phyloP scores from a whole-genome alignment of 2,888 invertebrate species.

The Cantharis rufa region DNA sequence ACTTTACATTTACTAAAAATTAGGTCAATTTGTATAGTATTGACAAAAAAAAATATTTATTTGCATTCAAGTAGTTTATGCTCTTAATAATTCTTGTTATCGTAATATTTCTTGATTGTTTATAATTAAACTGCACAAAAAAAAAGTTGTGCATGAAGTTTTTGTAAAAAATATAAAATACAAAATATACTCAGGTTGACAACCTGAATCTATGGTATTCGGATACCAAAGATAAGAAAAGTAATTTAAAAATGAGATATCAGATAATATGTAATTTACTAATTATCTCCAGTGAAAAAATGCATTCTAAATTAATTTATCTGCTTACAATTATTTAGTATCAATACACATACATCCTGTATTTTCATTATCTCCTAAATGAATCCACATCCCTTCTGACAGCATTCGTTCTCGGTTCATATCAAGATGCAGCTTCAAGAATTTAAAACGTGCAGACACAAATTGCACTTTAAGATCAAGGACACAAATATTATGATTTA shows the following conservation, averaged over 20 bases:
- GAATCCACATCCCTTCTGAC: background rate
- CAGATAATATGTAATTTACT: too few species aligned
- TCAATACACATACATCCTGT: background rate
- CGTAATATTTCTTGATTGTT: background rate
- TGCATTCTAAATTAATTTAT: background rate
- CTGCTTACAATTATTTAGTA: background rate
- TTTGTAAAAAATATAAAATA: too few species aligned
- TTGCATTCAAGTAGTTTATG: background rate
- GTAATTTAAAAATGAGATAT: too few species aligned
- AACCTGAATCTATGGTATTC: background rate
- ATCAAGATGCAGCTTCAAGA: background rate
- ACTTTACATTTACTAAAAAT: background rate
- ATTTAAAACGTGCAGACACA: background rate
- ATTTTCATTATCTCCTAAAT: background rate
- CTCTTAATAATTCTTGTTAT: background rate
- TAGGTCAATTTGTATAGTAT: background rate
- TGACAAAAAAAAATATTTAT: background rate
- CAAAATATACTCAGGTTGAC: too few species aligned
- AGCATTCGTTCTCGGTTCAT: background rate
- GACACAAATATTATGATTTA: conserved; percentile 1
- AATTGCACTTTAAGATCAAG: conserved; percentile 1
- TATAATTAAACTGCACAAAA: background rate
- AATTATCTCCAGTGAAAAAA: background rate
- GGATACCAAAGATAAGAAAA: background rate
- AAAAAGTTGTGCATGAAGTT: too few species aligned